These are phyloP conservation scores for Geophilus truncorum DNA, from an alignment of 2,888 invertebrate genomes.

Conservation along the genomic window DNA sequence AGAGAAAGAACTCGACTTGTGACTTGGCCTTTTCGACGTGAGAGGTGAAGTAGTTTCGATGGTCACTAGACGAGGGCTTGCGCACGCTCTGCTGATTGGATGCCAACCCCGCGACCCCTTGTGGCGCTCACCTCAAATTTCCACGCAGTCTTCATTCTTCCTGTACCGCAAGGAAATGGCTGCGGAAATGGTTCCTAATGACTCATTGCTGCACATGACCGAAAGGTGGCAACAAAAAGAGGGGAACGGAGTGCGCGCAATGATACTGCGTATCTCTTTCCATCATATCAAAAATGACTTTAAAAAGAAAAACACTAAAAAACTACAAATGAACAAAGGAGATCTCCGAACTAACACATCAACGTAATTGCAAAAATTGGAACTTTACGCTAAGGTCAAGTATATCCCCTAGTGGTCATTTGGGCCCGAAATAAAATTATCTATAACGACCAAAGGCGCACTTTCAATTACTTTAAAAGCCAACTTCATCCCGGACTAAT, in stretches of 20 bases:
- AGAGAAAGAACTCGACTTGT: slow-evolving; percentile 18
- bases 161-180: slow-evolving; percentile 6
- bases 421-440: neutral
- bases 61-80: slow-evolving; percentile 3
- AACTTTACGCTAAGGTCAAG: neutral
- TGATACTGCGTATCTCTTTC: too few relatives aligned
- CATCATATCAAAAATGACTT: too few relatives aligned
- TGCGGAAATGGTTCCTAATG: slow-evolving; percentile 25
- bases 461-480: slow-evolving; percentile 24
- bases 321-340: neutral
- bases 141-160: slow-evolving; percentile 21
- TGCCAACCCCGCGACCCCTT: neutral
- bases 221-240: neutral
- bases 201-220: neutral
- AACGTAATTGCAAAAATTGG: slow-evolving; percentile 6
- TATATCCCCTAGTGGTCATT: slow-evolving; percentile 6
- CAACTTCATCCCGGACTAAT: neutral
- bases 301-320: neutral
- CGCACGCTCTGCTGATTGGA: slow-evolving; percentile 11
- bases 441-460: neutral
- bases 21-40: slow-evolving; percentile 22
- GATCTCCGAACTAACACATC: slow-evolving; percentile 7
- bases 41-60: slow-evolving; percentile 12
- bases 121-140: slow-evolving; percentile 18
- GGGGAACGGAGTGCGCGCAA: neutral